Evolutionary conservation across 2,888 invertebrate genomes (phyloP), one percentile per base, ranked within the genome.

Genomic region (Hydropsyche betteni): DNA sequence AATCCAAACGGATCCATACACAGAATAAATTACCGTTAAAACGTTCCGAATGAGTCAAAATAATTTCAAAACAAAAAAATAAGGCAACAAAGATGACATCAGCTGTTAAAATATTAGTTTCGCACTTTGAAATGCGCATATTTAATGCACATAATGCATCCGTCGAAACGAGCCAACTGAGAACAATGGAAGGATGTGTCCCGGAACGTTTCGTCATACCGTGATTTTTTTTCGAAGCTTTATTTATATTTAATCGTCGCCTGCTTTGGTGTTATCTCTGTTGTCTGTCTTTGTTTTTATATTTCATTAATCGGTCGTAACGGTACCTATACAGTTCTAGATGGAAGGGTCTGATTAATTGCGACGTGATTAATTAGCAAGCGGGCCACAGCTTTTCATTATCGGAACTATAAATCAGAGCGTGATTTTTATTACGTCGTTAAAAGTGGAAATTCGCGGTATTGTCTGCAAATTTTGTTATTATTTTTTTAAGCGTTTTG

Each of bases 371-470:
- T 58, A 58, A 58, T 58, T 58, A 58, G 58, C 58, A 16, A 58
- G 24, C 58, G 58, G 44, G 24, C 58, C 58, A 58, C 24, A 58
- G 16, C 58, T 58, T 58, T 58, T 58, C 58, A 58, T 58, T 58
- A 58, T 58, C 58, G 24, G 24, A 58, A 58, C 58, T 58, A 58
- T 58, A 58, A 58, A 58, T 58, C 58, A 58, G 58, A 14, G 58
- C 58, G 24, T 58, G 58, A 58, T 58, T 58, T 24, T 58, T 58
- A 58, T 58, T 58, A 58, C 58, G 16, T 58, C 24, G 58, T 58
- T 58, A 24, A 58, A 58, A 16, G 58, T 24, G 58, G 58, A 58
- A 58, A 58, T 16, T 58, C 24, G 58, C 16, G 58, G n/a, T 58
- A 58, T 58, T 58, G 58, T 58, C 58, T 24, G 24, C 58, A 24